Percentiles rank a stretch among this genome's conserved stretches.
These are phyloP conservation scores for Parus major DNA, from an alignment of 2,113 vertebrate species.

Conservation along the genomic window DNA sequence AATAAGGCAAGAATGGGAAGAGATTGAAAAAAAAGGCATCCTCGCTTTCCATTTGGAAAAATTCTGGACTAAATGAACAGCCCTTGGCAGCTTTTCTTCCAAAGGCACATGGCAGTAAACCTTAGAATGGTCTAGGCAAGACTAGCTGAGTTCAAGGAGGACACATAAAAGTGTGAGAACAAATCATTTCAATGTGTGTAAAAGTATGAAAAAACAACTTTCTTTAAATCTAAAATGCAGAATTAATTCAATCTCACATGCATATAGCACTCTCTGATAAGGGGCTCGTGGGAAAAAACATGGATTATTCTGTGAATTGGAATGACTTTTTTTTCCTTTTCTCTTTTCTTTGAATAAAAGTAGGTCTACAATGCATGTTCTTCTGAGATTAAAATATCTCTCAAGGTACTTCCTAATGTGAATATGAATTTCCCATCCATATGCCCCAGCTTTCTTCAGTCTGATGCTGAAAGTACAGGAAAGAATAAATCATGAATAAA, in stretches of 20 bases:
- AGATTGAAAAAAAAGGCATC: not conserved
- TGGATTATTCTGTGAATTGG: not conserved
- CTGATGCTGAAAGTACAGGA: not conserved
- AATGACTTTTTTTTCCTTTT: not conserved
- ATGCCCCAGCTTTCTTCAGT: not conserved
- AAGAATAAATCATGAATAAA: conserved; percentile 2
- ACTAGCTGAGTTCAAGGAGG: not conserved
- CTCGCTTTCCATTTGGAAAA: not conserved
- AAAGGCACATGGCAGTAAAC: not conserved
- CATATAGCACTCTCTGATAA: not conserved
- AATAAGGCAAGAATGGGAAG: not conserved
- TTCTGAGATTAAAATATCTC: not conserved
- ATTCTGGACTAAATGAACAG: not conserved
- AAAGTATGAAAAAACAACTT: not conserved
- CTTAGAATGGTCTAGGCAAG: not conserved
- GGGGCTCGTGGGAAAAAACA: not conserved
- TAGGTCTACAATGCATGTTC: not conserved
- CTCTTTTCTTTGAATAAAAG: not conserved
- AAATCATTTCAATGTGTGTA: not conserved
- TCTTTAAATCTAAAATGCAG: not conserved
- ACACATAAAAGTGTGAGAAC: not conserved
- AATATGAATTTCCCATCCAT: not conserved
- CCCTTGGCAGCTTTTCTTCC: not conserved
- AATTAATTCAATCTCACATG: not conserved
- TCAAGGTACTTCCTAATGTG: not conserved